phyloP scores from a whole-genome alignment of 1,140 invertebrate genomes.

The Drosophila takahashii region DNA sequence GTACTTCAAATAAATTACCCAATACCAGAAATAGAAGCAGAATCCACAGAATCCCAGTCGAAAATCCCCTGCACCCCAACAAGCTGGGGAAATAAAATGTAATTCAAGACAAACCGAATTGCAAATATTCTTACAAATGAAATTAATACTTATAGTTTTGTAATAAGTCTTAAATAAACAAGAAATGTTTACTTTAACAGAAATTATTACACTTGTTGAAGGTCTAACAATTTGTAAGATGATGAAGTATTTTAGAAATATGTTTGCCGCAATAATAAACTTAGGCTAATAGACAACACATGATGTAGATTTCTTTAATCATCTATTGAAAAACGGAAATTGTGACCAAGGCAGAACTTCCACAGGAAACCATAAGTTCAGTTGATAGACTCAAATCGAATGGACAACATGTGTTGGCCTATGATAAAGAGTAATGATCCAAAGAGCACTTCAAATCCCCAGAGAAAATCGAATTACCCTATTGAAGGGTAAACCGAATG shows the following conservation, averaged over 20 bases:
- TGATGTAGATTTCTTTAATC: conserved; percentile 11
- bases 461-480: conserved; percentile 9
- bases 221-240: background rate
- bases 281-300: background rate
- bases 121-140: conserved; percentile 5
- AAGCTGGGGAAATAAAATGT: background rate
- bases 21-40: conserved; percentile 63
- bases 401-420: conserved; percentile 17
- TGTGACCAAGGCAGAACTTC: conserved; percentile 4
- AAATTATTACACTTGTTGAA: background rate
- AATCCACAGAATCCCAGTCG: conserved; percentile 29
- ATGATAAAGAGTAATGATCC: conserved; percentile 8
- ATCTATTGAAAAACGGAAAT: conserved; percentile 20
- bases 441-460: background rate
- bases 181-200: background rate
- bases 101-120: conserved; percentile 8
- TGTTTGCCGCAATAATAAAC: background rate
- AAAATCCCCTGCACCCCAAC: background rate
- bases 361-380: conserved; percentile 17
- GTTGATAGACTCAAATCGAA: conserved; percentile 4
- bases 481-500: conserved; percentile 37
- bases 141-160: too few relatives aligned
- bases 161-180: background rate
- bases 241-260: background rate
- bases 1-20: conserved; percentile 74